Conservation (phyloP, 2,113 vertebrate genomes). For the Myotis davidii region DNA sequence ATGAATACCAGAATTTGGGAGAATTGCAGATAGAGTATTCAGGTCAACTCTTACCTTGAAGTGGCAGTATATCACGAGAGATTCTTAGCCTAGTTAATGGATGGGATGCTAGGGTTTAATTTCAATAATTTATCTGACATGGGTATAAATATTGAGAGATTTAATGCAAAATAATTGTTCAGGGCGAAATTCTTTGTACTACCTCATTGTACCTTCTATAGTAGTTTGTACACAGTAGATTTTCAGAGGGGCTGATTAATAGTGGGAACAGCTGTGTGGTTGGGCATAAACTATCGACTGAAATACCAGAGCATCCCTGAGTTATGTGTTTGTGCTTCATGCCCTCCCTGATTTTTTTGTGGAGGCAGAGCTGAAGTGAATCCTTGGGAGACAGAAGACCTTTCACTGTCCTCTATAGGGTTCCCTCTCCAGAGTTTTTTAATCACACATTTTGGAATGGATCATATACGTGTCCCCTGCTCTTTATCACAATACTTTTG, state of each 20-base stretch:
- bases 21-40: background rate
- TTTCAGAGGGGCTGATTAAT: constrained; percentile 70
- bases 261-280: constrained; percentile 72
- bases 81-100: constrained; percentile 27
- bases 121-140: constrained; percentile 43
- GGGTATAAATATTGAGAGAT: constrained; percentile 44
- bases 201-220: background rate
- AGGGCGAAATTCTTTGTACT: constrained; percentile 31
- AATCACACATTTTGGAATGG: background rate
- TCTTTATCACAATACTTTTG: background rate
- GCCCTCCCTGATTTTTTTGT: background rate
- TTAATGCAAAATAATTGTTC: constrained; percentile 49
- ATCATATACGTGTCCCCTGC: too few relatives aligned
- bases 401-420: background rate
- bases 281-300: constrained; percentile 41
- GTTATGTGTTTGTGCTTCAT: constrained; percentile 56
- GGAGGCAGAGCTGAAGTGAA: constrained; percentile 5
- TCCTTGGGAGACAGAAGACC: background rate
- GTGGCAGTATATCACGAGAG: background rate
- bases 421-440: background rate
- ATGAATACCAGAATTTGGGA: background rate
- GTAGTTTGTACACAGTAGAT: constrained; percentile 33
- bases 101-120: background rate
- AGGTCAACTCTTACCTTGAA: background rate
- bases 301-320: constrained; percentile 68